Percentiles rank a stretch among this genome's conserved stretches.
Evolutionary conservation across 2,888 invertebrate species (phyloP).

Genomic region (Rutpela maculata): DNA sequence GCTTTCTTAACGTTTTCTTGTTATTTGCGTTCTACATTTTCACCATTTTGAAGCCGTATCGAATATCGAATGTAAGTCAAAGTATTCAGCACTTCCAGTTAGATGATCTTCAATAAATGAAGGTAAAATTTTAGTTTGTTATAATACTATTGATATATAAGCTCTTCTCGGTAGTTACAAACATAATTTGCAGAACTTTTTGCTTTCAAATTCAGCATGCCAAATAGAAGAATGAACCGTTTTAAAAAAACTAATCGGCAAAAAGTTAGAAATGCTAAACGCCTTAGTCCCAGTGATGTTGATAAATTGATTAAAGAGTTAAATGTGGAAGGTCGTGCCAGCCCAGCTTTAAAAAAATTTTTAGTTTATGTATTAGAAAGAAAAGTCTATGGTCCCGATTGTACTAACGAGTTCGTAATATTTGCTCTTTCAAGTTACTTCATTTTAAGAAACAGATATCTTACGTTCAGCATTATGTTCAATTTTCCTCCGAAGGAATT

Average conservation of each 20-base stretch:
- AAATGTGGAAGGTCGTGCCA: neutral
- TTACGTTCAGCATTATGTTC: neutral
- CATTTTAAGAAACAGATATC: conserved; percentile 23
- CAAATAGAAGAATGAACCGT: conserved; percentile 9
- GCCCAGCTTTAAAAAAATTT: conserved; percentile 30
- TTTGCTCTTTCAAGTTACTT: conserved; percentile 38
- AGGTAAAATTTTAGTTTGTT: neutral
- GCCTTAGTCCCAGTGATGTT: conserved; percentile 12
- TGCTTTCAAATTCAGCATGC: conserved; percentile 27
- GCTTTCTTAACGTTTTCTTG: neutral
- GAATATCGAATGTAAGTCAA: no score
- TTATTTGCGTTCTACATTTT: neutral
- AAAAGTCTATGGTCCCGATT: conserved; percentile 29
- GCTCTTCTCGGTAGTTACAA: neutral
- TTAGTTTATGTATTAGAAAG: conserved; percentile 29
- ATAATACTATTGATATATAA: neutral
- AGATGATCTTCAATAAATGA: neutral
- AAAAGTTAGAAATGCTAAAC: neutral
- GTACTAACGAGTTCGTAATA: conserved; percentile 18
- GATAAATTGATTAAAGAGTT: conserved; percentile 21
- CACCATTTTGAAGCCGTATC: neutral
- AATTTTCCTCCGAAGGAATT: conserved; percentile 20
- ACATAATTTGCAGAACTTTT: neutral
- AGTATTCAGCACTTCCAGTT: neutral
- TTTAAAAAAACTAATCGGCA: neutral